phyloP scores from a whole-genome alignment of 2,113 vertebrate genomes.

The Misgurnus anguillicaudatus region DNA sequence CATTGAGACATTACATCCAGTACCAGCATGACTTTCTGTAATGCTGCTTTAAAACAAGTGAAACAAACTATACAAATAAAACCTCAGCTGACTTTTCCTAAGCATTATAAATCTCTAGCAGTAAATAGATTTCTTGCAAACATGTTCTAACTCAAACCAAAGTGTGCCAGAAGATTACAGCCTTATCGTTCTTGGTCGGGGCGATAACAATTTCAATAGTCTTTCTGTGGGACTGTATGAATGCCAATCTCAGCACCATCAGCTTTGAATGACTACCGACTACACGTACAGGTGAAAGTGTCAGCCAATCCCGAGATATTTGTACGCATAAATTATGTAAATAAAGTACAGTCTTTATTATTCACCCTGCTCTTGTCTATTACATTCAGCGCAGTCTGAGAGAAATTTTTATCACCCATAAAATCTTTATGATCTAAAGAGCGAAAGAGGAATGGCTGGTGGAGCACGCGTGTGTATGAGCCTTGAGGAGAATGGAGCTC shows the following conservation, averaged over 20 bases:
- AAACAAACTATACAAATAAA: too few relatives aligned
- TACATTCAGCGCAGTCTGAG: background rate
- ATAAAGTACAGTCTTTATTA: background rate
- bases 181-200: background rate
- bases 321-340: background rate
- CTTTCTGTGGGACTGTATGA: background rate
- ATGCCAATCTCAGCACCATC: background rate
- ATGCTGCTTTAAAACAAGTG: too few relatives aligned
- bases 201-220: background rate
- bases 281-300: background rate
- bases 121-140: too few relatives aligned
- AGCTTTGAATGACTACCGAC: background rate
- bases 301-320: background rate
- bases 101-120: too few relatives aligned
- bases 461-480: conserved; percentile 31
- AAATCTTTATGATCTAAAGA: conserved; percentile 1
- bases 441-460: background rate
- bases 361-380: conserved; percentile 1
- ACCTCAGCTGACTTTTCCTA: too few relatives aligned
- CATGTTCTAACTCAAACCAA: background rate
- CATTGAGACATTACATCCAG: too few relatives aligned
- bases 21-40: too few relatives aligned
- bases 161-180: background rate
- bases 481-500: background rate
- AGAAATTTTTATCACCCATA: background rate